Conservation (phyloP, 2,797 vertebrate species). For the Danio aesculapii region DNA sequence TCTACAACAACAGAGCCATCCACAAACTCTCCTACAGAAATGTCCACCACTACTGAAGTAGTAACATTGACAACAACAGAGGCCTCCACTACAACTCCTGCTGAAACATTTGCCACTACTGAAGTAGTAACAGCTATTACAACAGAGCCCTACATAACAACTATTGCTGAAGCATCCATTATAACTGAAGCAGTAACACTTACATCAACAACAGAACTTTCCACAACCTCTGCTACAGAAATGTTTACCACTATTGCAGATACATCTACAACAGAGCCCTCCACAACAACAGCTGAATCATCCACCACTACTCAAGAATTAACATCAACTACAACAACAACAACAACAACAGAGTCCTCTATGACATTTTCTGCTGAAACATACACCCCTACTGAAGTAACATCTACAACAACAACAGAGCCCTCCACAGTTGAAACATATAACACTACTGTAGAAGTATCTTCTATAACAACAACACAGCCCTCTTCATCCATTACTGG, state of each 20-base stretch:
- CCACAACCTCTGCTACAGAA: not conserved
- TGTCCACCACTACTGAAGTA: no score
- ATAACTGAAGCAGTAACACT: no score
- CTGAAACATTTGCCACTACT: not conserved
- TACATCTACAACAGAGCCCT: not conserved
- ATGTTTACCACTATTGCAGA: no score
- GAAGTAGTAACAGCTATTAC: no score
- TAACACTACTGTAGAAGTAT: not conserved
- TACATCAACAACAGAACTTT: not conserved
- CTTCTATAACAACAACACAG: not conserved
- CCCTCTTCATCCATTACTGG: no score
- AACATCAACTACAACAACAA: not conserved
- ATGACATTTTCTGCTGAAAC: not conserved
- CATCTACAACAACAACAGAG: not conserved
- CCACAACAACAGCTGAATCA: not conserved
- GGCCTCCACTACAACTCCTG: no score
- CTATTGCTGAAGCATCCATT: no score
- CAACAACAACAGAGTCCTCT: not conserved
- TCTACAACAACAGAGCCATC: no score
- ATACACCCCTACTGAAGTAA: not conserved
- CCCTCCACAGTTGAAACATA: not conserved
- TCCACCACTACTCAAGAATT: no score
- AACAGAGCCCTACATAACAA: no score
- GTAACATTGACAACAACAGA: no score
- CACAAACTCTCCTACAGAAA: no score